Percentiles rank a stretch among this genome's conserved stretches.
Conservation (phyloP, 2,797 vertebrate species). For the Trachops cirrhosus region DNA sequence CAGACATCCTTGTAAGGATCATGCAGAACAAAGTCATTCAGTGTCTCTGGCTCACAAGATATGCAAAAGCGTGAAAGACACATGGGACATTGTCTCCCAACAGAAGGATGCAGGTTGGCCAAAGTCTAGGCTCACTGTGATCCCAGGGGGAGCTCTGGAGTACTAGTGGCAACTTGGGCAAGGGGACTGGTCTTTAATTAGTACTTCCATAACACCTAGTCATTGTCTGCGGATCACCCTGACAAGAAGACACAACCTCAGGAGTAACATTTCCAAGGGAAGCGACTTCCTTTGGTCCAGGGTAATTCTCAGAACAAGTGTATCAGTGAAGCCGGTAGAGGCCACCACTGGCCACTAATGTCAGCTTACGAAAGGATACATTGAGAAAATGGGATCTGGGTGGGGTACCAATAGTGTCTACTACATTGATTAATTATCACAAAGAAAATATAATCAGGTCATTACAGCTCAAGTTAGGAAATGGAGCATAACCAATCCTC, state of each 20-base stretch:
- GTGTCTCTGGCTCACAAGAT: neutral
- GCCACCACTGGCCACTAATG: neutral
- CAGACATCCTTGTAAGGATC: neutral
- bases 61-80: neutral
- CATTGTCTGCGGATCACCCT: neutral
- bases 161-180: neutral
- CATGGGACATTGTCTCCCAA: neutral
- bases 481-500: neutral
- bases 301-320: neutral
- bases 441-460: neutral
- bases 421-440: neutral
- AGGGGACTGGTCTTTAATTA: neutral
- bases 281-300: neutral
- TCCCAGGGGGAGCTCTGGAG: neutral
- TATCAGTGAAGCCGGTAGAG: neutral
- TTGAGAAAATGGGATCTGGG: neutral
- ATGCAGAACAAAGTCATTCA: neutral
- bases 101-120: neutral
- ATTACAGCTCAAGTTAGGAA: neutral
- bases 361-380: neutral
- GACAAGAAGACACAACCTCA: neutral
- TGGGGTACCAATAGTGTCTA: neutral
- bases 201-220: neutral
- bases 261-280: neutral
- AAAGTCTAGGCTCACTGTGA: neutral